Base-by-base conservation (phyloP, 2,888 invertebrate species). In the Drosophila koepferae region DNA sequence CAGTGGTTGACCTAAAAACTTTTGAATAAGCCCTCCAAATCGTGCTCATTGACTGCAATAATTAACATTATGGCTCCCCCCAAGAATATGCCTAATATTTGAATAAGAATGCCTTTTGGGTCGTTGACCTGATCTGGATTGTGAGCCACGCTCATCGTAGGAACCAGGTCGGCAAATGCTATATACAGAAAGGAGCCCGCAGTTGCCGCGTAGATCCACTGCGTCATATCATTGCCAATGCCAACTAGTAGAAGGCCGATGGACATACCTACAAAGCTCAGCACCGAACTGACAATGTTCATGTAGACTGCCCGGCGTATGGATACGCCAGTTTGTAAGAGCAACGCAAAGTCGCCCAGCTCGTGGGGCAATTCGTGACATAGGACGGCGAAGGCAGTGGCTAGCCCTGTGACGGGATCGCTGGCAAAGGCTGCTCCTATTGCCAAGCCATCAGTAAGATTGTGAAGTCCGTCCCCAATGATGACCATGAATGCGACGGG, bases 311-410 rank as follows among this genome's bases (percentile, higher is more conserved):
- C 97, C 58, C 95, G 95, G 72, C 94, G 94, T 60, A 96, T 94
- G 48, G 95, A 94, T 94, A 97, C 96, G 0, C 97, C 97, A 0
- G 96, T 96, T 72, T 96, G 95, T n/a, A 97, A 93, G 43, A 97
- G 92, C 55, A 97, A 95, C 0, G 97, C 97, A 91, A 97, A 97
- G 92, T 97, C 97, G 3, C 97, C 97, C 20, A 97, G 94, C 92
- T 97, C 97, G 89, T 97, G 97, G 0, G 97, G 97, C 48, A 97
- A 93, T 90, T 97, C 97, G 87, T 97, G 97, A 85, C 96, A 97
- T 73, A 97, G 95, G 1, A 97, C 96, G 14, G 97, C 97, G 36
- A 97, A 94, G 4, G 96, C 95, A 9, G 97, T 97, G 51, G 96
- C 96, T 71, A 97, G 94, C 0, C 97, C 97, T 0, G 96, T 96